phyloP scores from a whole-genome alignment of 1,140 invertebrate species.

The Phymorhynchus buccinoides region DNA sequence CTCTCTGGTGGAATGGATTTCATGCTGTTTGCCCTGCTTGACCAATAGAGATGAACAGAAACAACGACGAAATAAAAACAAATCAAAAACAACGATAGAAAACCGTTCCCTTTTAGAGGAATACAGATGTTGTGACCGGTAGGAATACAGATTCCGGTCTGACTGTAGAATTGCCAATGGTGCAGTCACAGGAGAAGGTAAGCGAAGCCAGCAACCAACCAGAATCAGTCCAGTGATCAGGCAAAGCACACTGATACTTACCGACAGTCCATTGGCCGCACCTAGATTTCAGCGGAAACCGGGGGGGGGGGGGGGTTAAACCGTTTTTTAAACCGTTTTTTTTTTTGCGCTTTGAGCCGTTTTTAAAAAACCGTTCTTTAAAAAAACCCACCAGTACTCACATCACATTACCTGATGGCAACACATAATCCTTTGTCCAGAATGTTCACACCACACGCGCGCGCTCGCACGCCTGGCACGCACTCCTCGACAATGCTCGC shows the following conservation, averaged over 20 bases:
- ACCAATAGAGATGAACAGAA: slow-evolving; percentile 44
- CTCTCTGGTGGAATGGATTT: slow-evolving; percentile 25
- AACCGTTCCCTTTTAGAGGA: slow-evolving; percentile 43
- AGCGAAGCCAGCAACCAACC: slow-evolving; percentile 37
- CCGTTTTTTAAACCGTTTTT: too few species aligned
- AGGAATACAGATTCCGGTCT: slow-evolving; percentile 53
- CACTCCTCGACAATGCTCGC: too few species aligned
- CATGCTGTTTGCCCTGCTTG: slow-evolving; percentile 28
- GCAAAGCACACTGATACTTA: slow-evolving; percentile 24
- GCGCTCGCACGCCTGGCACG: too few species aligned
- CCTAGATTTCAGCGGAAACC: too few species aligned
- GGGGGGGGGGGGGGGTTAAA: too few species aligned
- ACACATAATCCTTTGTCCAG: too few species aligned
- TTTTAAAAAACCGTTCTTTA: too few species aligned
- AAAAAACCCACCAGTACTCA: too few species aligned
- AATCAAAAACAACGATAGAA: slow-evolving; percentile 48
- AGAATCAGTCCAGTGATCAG: slow-evolving; percentile 30
- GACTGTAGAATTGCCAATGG: slow-evolving; percentile 50
- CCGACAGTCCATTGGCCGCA: slow-evolving; percentile 2
- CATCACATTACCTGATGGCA: too few species aligned
- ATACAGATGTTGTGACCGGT: slow-evolving; percentile 40
- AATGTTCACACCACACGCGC: too few species aligned
- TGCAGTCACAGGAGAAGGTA: slow-evolving; percentile 31
- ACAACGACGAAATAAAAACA: slow-evolving; percentile 46
- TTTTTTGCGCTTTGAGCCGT: too few species aligned